These are phyloP conservation scores for Lipotes vexillifer DNA, from an alignment of 2,113 vertebrate genomes.

Conservation along the genomic window DNA sequence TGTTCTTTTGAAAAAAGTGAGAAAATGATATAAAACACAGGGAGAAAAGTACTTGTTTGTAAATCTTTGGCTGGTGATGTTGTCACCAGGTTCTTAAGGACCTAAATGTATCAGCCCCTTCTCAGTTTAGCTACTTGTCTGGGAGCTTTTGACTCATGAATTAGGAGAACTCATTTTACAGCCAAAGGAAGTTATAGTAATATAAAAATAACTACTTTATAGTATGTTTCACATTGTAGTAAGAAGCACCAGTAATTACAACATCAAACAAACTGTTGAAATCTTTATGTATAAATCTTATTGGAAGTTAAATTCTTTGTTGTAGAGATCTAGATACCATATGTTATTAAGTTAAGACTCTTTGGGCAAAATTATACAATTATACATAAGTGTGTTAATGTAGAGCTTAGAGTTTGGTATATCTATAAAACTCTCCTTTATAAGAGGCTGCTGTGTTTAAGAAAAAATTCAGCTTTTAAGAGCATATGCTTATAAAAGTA, in stretches of 20 bases:
- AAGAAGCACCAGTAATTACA: not conserved
- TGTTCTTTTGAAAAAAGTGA: not conserved
- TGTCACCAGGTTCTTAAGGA: constrained; percentile 1
- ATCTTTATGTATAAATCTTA: not conserved
- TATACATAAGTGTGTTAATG: not conserved
- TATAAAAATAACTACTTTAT: not conserved
- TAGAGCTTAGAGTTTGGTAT: not conserved
- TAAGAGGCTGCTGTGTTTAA: not conserved
- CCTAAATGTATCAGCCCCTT: not conserved
- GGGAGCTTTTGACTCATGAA: constrained; percentile 39
- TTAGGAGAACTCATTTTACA: constrained; percentile 19
- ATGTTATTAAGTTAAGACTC: not conserved
- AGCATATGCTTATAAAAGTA: not conserved
- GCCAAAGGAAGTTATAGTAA: not conserved
- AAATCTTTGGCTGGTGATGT: not conserved
- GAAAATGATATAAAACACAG: not conserved
- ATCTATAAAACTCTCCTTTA: not conserved
- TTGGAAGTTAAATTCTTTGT: not conserved
- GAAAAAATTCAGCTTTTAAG: not conserved
- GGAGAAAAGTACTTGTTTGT: not conserved
- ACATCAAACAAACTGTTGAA: not conserved
- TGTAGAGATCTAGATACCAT: not conserved
- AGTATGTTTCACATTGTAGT: not conserved
- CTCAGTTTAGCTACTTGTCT: constrained; percentile 20
- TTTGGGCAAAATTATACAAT: not conserved